Evolutionary conservation across 2,113 vertebrate species (phyloP).

Genomic region (Stercorarius parasiticus): DNA sequence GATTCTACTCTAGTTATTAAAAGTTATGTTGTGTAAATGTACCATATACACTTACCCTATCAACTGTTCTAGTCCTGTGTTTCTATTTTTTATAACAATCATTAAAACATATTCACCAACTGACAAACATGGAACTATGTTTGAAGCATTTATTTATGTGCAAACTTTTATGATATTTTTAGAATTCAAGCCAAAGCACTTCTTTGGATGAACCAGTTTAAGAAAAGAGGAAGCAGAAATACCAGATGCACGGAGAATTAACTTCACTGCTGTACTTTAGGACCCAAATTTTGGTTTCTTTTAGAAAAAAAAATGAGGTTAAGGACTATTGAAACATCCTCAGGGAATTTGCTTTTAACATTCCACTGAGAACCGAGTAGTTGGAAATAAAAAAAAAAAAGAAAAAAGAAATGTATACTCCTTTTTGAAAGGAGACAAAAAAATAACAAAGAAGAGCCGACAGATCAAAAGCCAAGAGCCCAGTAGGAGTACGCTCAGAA

Average conservation of each 20-base stretch:
- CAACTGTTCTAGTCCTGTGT: not conserved
- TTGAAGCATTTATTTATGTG: not conserved
- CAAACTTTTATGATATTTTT: not conserved
- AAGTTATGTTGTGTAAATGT: not conserved
- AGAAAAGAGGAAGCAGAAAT: not conserved
- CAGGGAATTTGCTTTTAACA: not conserved
- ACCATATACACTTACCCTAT: not conserved
- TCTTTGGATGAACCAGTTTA: not conserved
- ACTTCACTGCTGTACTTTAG: not conserved
- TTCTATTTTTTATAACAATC: not conserved
- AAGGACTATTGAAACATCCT: not conserved
- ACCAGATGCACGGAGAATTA: not conserved
- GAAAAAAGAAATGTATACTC: accelerated
- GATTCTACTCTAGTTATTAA: not conserved
- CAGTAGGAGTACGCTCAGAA: not conserved
- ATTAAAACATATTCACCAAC: not conserved
- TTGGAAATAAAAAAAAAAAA: not conserved
- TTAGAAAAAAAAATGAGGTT: not conserved
- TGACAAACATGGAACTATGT: not conserved
- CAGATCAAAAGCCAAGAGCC: not conserved
- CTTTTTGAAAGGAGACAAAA: not conserved
- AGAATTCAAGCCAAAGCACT: not conserved
- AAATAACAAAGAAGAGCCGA: not conserved
- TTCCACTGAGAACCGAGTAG: not conserved
- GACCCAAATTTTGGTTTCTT: not conserved